Conservation (phyloP, 2,888 invertebrate genomes). For the Cyrtodaria siliqua region DNA sequence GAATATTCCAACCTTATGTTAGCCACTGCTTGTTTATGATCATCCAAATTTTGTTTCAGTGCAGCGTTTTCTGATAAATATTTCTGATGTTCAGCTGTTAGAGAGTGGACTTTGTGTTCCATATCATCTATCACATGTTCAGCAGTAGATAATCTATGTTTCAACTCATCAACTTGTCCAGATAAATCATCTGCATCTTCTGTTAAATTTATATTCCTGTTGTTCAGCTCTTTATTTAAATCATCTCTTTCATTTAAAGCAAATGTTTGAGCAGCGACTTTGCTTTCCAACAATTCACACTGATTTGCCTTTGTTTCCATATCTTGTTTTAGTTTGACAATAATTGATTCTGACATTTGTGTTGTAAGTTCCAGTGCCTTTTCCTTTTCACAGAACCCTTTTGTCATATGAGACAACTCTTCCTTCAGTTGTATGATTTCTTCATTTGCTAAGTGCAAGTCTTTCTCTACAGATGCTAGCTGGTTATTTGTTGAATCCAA, state of each 20-base stretch:
- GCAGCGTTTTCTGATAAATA: background rate
- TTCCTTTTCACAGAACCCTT: no score
- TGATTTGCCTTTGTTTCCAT: no score
- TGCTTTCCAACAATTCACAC: no score
- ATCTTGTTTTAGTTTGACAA: no score
- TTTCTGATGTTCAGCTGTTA: background rate
- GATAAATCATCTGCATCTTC: constrained; percentile 38
- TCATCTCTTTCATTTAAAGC: background rate
- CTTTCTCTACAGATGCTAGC: no score
- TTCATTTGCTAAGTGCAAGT: background rate
- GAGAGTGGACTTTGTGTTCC: constrained; percentile 26
- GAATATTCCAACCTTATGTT: background rate
- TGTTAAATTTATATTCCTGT: no score
- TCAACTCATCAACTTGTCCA: constrained; percentile 51
- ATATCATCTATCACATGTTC: constrained; percentile 46
- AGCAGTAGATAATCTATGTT: constrained; percentile 40
- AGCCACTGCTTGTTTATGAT: constrained; percentile 14
- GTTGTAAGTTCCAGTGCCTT: no score
- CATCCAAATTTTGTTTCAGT: background rate
- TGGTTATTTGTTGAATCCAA: no score
- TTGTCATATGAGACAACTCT: no score
- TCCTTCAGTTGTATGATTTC: background rate
- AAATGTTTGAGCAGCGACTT: no score
- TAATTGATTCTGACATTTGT: no score
- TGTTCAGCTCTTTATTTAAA: no score